Base-by-base conservation (phyloP, 2,797 vertebrate species). In the Bryconaethiops microstoma region DNA sequence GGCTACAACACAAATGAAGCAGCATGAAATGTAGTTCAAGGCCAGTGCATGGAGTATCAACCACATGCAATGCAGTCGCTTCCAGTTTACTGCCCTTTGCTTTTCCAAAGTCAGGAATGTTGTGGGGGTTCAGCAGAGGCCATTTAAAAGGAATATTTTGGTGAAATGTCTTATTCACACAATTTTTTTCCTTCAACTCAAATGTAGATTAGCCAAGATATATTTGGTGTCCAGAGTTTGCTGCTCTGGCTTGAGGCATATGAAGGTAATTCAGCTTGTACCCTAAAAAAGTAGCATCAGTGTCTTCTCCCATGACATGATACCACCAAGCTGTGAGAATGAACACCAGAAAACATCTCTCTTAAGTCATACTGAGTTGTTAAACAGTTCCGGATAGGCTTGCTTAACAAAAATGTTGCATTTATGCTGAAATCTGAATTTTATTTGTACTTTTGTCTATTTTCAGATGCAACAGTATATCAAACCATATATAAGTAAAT, bases 71-170 rank as follows among this genome's bases (percentile, higher is more conserved):
- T 45, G 77, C 80, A 69, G 78, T 78, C 81, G 83, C 86, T 87
- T 79, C 76, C 83, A 74, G 83, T 84, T 88, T 88, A 86, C 84
- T 82, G 82, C 63, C 25, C 48, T 86, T 83, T 78, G 85, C 80
- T 85, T 88, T 83, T 87, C 80, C 77, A 72, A 0, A 64, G 83
- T 74, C 82, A 75, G 74, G 84, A 84, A 86, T 54, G 45, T 80
- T 87, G 85, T 84, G 64, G 86, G 88, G 78, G 74, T 52, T 29
- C 52, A 71, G 87, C 90, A 90, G 87, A 85, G 59, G 60, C 65
- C 9, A 70, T 82, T 70, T 88, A 90, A 40, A 62, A 25, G 59
- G 55, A 57, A 62, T n/a, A 14, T 19, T 21, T 76, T n/a, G 75
- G 82, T 54, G 21, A 71, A 83, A 77, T 50, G 10, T 23, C 6